phyloP scores from a whole-genome alignment of 2,113 vertebrate species.

The Mohoua ochrocephala region DNA sequence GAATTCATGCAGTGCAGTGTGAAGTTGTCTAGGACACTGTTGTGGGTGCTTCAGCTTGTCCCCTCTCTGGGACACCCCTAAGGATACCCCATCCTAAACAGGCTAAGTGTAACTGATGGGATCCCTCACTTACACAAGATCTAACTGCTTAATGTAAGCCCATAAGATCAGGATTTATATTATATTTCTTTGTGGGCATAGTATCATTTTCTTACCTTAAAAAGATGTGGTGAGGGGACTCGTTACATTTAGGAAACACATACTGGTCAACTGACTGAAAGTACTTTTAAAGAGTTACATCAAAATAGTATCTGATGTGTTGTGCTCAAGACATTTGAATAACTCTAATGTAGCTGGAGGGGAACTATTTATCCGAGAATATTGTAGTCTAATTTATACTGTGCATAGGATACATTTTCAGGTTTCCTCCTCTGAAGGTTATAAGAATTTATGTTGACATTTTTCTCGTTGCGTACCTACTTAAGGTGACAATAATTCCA shows the following conservation, averaged over 20 bases:
- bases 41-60: background rate
- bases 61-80: background rate
- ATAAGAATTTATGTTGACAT: background rate
- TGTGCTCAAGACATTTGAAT: background rate
- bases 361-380: background rate
- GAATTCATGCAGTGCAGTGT: background rate
- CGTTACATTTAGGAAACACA: background rate
- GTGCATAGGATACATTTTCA: background rate
- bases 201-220: background rate
- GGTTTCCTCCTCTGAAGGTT: background rate
- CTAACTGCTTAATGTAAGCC: background rate
- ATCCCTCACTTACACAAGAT: background rate
- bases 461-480: background rate
- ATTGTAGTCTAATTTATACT: background rate
- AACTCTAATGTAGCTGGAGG: background rate
- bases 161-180: background rate
- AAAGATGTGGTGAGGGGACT: background rate
- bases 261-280: background rate
- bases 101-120: background rate
- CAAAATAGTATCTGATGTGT: background rate
- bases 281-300: background rate
- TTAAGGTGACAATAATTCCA: background rate
- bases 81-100: background rate
- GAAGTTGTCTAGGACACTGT: background rate
- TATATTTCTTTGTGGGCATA: background rate